These are phyloP conservation scores for Melanotaenia boesemani DNA, from an alignment of 2,797 vertebrate genomes.

Conservation along the genomic window DNA sequence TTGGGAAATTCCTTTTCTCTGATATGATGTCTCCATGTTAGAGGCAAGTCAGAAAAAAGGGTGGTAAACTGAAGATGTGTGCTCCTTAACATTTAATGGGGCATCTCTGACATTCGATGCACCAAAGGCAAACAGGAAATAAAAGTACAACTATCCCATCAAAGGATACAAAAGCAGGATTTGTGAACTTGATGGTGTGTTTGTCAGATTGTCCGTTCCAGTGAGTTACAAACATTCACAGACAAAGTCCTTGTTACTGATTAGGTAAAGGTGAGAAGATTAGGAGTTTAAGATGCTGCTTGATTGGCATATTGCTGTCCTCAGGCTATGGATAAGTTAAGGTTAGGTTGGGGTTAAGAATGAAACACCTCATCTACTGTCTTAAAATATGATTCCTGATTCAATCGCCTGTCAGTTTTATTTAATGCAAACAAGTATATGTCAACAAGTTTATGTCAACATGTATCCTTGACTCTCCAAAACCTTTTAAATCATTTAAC, in stretches of 20 bases:
- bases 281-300: conserved; percentile 16
- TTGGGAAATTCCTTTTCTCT: conserved; percentile 68
- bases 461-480: conserved; percentile 26
- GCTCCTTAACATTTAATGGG: conserved; percentile 66
- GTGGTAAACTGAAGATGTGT: conserved; percentile 36
- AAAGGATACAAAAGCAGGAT: conserved; percentile 16
- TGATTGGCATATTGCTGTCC: not conserved
- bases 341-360: conserved; percentile 15
- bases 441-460: not conserved
- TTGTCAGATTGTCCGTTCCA: not conserved
- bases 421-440: not conserved
- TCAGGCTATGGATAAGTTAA: conserved; percentile 12
- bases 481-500: conserved; percentile 19
- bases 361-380: not conserved
- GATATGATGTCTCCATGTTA: conserved; percentile 38
- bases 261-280: not conserved
- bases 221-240: not conserved
- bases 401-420: not conserved
- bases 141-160: conserved; percentile 14
- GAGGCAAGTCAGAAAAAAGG: conserved; percentile 23
- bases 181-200: not conserved
- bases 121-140: conserved; percentile 45
- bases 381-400: not conserved
- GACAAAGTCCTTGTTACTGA: not conserved
- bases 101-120: conserved; percentile 47